Evolutionary conservation across 92 coral and sea anemone genomes (phyloP).

Genomic region (Umimayanthus kanabou): DNA sequence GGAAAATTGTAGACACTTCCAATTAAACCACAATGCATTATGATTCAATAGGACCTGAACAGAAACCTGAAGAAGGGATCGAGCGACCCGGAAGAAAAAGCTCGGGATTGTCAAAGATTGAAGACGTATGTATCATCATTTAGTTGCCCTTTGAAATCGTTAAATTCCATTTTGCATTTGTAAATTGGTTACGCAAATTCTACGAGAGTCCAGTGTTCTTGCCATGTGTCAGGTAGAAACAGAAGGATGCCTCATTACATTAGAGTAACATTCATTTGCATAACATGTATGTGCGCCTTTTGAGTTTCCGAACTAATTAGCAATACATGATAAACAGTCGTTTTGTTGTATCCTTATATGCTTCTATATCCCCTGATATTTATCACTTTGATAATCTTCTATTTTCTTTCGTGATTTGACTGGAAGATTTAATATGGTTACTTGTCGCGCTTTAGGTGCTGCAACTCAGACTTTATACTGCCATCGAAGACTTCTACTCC

Average conservation of each 20-base stretch:
- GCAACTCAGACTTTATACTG: constrained; percentile 80
- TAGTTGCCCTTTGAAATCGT: neutral
- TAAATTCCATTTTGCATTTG: neutral
- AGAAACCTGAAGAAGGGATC: constrained; percentile 40
- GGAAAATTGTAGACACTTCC: too few relatives aligned
- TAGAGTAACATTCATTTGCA: too few relatives aligned
- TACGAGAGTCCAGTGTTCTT: too few relatives aligned
- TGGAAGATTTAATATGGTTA: neutral
- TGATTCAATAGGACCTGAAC: constrained; percentile 34
- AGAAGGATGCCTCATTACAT: too few relatives aligned
- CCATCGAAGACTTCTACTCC: constrained; percentile 79
- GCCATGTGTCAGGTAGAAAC: too few relatives aligned
- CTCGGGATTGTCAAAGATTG: constrained; percentile 79
- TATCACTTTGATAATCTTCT: neutral
- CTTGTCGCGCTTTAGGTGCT: constrained; percentile 56
- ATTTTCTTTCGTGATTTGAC: neutral
- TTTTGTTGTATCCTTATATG: neutral
- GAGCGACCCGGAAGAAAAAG: constrained; percentile 60
- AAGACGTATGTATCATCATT: constrained; percentile 55
- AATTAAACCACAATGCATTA: neutral
- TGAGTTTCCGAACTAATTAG: neutral
- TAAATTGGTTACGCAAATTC: neutral
- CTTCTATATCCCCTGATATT: neutral
- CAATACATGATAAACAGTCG: neutral
- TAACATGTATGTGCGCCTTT: neutral